Percentiles rank a stretch among this genome's conserved stretches.
These are phyloP conservation scores for Oncorhynchus masou DNA, from an alignment of 2,113 vertebrate species.

Conservation along the genomic window DNA sequence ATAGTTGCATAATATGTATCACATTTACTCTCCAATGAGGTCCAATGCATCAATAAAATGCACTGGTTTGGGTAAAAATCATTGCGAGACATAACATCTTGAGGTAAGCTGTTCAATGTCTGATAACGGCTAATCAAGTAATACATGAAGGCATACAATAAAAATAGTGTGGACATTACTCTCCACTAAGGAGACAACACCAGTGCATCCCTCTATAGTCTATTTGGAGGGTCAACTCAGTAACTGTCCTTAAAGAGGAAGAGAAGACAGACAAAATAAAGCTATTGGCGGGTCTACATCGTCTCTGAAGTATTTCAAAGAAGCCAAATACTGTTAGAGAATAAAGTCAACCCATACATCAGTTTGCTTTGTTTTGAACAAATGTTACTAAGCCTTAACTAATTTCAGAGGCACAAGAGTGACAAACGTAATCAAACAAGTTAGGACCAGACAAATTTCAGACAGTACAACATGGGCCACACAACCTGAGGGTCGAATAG, in stretches of 20 bases:
- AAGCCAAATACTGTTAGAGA: not conserved
- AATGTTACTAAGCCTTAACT: not conserved
- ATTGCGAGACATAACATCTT: slow-evolving; percentile 1
- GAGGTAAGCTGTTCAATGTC: slow-evolving; percentile 6
- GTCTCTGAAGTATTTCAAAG: slow-evolving; percentile 11
- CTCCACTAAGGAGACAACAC: not conserved
- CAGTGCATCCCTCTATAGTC: not conserved
- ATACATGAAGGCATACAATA: not conserved
- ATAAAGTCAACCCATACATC: not conserved
- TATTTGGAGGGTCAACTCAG: not conserved
- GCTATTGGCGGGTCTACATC: not conserved
- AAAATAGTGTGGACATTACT: not conserved
- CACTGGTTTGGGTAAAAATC: slow-evolving; percentile 1
- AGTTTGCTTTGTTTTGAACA: not conserved
- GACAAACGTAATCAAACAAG: not conserved
- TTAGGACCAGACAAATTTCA: no score
- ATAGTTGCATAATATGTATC: slow-evolving; percentile 5
- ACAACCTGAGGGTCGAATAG: no score
- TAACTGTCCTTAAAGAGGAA: not conserved
- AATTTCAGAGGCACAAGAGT: not conserved
- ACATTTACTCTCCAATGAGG: slow-evolving; percentile 9
- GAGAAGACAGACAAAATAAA: not conserved
- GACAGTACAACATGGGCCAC: no score
- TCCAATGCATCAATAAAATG: slow-evolving; percentile 1
- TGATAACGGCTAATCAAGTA: not conserved